These are phyloP conservation scores for Pyrocoelia pectoralis DNA, from an alignment of 2,888 invertebrate species.

Conservation along the genomic window DNA sequence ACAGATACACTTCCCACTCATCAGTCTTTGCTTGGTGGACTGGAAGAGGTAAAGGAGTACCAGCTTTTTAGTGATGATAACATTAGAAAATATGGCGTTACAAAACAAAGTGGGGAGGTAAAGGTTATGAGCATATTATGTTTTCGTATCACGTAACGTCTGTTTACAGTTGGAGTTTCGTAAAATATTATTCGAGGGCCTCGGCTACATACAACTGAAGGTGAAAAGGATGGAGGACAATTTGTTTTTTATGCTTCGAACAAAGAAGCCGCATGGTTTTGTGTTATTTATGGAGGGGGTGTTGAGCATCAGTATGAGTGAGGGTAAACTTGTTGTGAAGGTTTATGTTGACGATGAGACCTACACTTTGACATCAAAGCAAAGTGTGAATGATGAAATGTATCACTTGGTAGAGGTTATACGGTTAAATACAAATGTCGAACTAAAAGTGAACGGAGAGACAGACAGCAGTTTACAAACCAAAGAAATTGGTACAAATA, in stretches of 20 bases:
- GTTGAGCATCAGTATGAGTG: conserved; percentile 18
- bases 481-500: conserved; percentile 9
- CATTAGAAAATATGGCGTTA: conserved; percentile 32
- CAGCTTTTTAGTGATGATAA: conserved; percentile 29
- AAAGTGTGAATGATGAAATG: conserved; percentile 36
- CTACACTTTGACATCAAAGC: conserved; percentile 22
- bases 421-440: conserved; percentile 23
- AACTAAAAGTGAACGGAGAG: conserved; percentile 27
- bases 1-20: conserved; percentile 44
- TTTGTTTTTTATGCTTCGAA: conserved; percentile 37
- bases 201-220: conserved; percentile 78
- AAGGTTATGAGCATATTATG: background rate
- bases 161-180: conserved; percentile 54
- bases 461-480: conserved; percentile 14
- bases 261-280: conserved; percentile 30
- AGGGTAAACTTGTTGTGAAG: conserved; percentile 28
- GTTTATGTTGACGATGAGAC: conserved; percentile 12
- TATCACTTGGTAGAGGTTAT: conserved; percentile 38
- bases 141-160: background rate
- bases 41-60: conserved; percentile 71
- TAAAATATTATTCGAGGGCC: conserved; percentile 80
- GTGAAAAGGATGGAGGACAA: conserved; percentile 49
- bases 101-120: conserved; percentile 35
- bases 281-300: conserved; percentile 27
- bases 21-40: conserved; percentile 79